A percentile compares a stretch with the other conserved stretches of the same genome.
Evolutionary conservation across 92 coral and sea anemone species (phyloP).

Genomic region (Epizoanthus rinbou): DNA sequence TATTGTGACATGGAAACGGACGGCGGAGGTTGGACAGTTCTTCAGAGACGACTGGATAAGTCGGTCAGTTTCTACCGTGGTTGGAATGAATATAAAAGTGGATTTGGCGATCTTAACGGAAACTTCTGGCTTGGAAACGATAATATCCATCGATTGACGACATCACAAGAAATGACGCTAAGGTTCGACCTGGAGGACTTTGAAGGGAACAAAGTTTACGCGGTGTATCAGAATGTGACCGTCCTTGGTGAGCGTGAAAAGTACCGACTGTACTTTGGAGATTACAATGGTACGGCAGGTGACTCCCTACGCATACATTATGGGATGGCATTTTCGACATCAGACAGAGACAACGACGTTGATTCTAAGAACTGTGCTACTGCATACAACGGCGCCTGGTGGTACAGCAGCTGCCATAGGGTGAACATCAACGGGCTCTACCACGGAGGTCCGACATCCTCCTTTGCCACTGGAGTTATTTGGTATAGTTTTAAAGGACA

Average conservation of each 20-base stretch:
- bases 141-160: background rate
- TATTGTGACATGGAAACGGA: constrained; percentile 21
- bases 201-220: background rate
- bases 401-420: background rate
- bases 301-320: background rate
- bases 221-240: constrained; percentile 5
- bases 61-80: background rate
- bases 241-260: background rate
- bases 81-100: background rate
- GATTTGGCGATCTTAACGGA: background rate
- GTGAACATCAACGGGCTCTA: constrained; percentile 19
- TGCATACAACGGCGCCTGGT: background rate
- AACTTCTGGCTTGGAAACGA: background rate
- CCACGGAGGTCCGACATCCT: background rate
- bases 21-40: constrained; percentile 31
- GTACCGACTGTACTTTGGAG: background rate
- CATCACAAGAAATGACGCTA: background rate
- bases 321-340: constrained; percentile 5
- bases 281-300: constrained; percentile 12
- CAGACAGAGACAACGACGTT: background rate
- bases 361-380: background rate
- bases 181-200: constrained; percentile 32
- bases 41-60: constrained; percentile 16
- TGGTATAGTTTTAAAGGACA: background rate
- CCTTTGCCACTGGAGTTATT: background rate